Conservation (phyloP, 2,797 vertebrate species). For the Halcyon badia region DNA sequence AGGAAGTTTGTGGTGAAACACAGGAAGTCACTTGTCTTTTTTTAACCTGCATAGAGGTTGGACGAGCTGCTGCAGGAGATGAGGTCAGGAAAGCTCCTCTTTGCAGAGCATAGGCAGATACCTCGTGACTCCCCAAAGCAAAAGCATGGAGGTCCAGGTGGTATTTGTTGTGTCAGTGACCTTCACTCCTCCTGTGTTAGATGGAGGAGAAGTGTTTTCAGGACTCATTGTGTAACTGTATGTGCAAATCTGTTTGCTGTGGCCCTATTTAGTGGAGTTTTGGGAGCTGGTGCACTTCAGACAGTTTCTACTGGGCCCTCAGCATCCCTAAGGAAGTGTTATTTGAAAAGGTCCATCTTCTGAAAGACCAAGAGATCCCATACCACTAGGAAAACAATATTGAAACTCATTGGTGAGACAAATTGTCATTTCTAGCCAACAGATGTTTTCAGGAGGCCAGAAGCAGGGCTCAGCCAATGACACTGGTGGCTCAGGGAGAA, state of each 20-base stretch:
- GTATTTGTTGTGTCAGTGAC: neutral
- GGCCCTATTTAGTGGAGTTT: neutral
- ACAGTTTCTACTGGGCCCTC: neutral
- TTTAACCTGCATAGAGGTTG: neutral
- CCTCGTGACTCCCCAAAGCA: neutral
- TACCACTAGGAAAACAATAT: neutral
- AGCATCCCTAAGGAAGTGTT: neutral
- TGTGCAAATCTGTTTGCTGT: neutral
- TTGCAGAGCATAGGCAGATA: neutral
- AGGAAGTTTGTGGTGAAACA: slow-evolving; percentile 53
- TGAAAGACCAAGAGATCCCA: neutral
- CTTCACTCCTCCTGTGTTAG: neutral
- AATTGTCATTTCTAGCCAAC: neutral
- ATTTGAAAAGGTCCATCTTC: neutral
- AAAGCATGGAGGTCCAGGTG: neutral
- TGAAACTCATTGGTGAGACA: too few species aligned
- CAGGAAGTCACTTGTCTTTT: slow-evolving; percentile 11
- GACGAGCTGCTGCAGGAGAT: neutral
- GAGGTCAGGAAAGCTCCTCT: neutral
- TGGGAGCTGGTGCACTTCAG: neutral
- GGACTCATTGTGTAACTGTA: neutral
- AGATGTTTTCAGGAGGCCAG: neutral
- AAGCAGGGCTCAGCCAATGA: neutral
- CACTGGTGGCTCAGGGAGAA: neutral
- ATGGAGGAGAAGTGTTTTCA: neutral